Conservation (phyloP, 35 echinoderm and acorn worm genomes). For the Ptychodera flava region DNA sequence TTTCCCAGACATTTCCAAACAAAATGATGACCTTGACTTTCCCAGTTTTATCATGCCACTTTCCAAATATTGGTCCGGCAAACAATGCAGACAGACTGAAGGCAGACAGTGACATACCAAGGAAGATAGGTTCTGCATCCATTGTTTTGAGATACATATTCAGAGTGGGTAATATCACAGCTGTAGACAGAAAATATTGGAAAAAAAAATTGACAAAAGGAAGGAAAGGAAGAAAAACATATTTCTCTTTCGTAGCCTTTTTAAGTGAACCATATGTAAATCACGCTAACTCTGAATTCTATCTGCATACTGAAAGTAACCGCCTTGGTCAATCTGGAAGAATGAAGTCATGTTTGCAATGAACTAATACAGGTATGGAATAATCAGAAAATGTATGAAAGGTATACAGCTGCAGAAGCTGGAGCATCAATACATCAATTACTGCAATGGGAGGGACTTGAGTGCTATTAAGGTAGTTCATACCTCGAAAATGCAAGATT, state of each 20-base stretch:
- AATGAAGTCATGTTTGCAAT: background rate
- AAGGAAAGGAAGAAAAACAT: background rate
- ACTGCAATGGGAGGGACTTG: too few species aligned
- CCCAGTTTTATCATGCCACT: conserved; percentile 55
- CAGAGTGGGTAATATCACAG: conserved; percentile 87
- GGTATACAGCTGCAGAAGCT: background rate
- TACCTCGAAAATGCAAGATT: too few species aligned
- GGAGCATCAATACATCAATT: too few species aligned
- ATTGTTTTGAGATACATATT: conserved; percentile 54
- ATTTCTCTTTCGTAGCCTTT: background rate
- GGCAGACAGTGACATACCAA: conserved; percentile 65
- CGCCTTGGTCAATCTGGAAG: background rate
- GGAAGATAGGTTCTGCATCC: conserved; percentile 35
- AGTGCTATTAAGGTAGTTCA: too few species aligned
- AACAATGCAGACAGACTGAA: conserved; percentile 80
- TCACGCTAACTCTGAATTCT: background rate
- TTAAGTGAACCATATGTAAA: background rate
- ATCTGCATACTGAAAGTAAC: background rate
- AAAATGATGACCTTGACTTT: conserved; percentile 85
- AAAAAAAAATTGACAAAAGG: background rate
- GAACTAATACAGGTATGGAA: too few species aligned
- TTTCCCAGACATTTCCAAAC: conserved; percentile 88
- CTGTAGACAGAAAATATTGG: conserved; percentile 30
- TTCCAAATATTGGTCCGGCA: conserved; percentile 62
- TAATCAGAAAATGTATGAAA: too few species aligned